Percentiles rank a stretch among this genome's conserved stretches.
These are phyloP conservation scores for Hydrolagus colliei DNA, from an alignment of 2,797 vertebrate species.

Conservation along the genomic window DNA sequence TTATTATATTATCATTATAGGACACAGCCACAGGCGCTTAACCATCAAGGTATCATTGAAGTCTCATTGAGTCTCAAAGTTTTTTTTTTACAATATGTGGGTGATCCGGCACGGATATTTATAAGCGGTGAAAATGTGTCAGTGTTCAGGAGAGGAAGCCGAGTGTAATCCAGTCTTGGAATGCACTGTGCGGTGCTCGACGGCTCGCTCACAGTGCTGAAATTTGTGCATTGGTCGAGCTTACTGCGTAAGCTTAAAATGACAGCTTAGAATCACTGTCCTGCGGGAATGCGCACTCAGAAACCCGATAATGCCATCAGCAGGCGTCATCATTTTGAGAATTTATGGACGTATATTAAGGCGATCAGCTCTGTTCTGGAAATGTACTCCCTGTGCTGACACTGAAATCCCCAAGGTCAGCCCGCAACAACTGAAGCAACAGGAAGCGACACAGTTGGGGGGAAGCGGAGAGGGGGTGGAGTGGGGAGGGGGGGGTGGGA, in stretches of 20 bases:
- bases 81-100: no score
- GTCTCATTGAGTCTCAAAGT: no score
- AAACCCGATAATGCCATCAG: conserved; percentile 59
- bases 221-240: neutral
- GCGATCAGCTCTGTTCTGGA: conserved; percentile 34
- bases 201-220: neutral
- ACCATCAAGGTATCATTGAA: no score
- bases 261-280: conserved; percentile 33
- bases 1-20: no score
- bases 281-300: conserved; percentile 50
- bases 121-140: neutral
- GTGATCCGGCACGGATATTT: neutral
- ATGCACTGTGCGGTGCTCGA: neutral
- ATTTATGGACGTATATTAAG: conserved; percentile 41
- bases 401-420: conserved; percentile 1
- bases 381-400: conserved; percentile 20
- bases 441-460: neutral
- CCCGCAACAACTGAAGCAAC: neutral
- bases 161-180: neutral
- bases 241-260: neutral
- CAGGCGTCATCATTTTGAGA: conserved; percentile 51
- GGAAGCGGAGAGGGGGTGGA: neutral
- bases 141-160: neutral
- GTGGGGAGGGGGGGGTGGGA: no score
- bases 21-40: no score